Percentiles rank a stretch among this genome's conserved stretches.
These are phyloP conservation scores for Drosophila atroscutellata DNA, from an alignment of 2,888 invertebrate genomes.

Conservation along the genomic window DNA sequence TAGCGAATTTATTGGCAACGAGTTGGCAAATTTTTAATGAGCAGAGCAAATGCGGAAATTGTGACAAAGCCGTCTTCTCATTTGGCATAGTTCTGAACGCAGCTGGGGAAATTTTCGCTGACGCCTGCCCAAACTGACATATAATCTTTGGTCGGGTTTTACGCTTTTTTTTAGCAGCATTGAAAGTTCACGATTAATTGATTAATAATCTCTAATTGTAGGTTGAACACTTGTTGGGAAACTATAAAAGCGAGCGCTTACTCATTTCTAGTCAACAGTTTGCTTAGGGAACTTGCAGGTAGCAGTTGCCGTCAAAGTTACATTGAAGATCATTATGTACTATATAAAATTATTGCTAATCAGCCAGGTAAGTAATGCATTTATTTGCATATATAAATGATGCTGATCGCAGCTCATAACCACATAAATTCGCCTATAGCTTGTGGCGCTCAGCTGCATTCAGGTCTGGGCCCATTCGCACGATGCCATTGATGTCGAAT, in stretches of 20 bases:
- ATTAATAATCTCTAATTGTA: constrained; percentile 48
- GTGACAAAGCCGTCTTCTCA: not conserved
- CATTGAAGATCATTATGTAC: constrained; percentile 41
- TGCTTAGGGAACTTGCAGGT: constrained; percentile 15
- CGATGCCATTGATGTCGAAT: constrained; percentile 32
- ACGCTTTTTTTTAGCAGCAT: constrained; percentile 1
- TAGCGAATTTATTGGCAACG: constrained; percentile 52
- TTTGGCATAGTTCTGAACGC: constrained; percentile 21
- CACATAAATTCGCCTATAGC: constrained; percentile 19
- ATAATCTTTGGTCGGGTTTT: constrained; percentile 41
- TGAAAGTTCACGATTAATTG: constrained; percentile 7
- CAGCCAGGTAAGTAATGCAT: constrained; percentile 48
- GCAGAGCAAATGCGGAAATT: constrained; percentile 29
- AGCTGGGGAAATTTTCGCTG: constrained; percentile 30
- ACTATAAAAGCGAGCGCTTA: constrained; percentile 51
- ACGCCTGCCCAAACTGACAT: constrained; percentile 18
- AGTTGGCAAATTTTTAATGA: not conserved
- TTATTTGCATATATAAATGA: not conserved
- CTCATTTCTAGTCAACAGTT: constrained; percentile 39
- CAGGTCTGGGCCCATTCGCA: constrained; percentile 10
- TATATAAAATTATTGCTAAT: constrained; percentile 52
- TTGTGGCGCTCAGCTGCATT: constrained; percentile 43
- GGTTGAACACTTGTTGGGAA: constrained; percentile 39
- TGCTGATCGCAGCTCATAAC: not conserved
- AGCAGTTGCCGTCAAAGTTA: not conserved